Evolutionary conservation across 2,888 invertebrate genomes (phyloP).

Genomic region (Abscondita cerata): DNA sequence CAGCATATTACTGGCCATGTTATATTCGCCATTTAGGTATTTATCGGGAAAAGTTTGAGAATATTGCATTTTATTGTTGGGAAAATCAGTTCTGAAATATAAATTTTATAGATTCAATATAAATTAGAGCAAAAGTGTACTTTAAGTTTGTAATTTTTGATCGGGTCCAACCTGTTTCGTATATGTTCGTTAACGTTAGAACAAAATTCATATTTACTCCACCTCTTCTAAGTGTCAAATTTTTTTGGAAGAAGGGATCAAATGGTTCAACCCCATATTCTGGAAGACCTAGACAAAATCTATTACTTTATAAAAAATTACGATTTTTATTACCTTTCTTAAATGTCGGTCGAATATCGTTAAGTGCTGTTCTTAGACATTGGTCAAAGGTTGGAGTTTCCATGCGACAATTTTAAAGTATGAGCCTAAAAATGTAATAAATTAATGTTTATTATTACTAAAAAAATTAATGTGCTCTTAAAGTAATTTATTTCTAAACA

Average conservation of each 20-base stretch:
- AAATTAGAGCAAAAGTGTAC: conserved; percentile 53
- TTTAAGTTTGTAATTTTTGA: conserved; percentile 80
- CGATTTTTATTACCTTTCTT: conserved; percentile 65
- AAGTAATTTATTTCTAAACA: too few species aligned
- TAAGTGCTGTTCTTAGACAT: conserved; percentile 76
- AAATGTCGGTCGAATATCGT: conserved; percentile 74
- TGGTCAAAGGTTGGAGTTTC: conserved; percentile 70
- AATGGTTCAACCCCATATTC: conserved; percentile 76
- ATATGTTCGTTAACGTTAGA: conserved; percentile 74
- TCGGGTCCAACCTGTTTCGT: conserved; percentile 77
- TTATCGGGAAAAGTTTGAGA: conserved; percentile 87
- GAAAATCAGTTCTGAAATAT: conserved; percentile 69
- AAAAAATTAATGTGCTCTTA: too few species aligned
- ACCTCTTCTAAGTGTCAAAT: conserved; percentile 69
- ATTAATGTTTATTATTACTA: too few species aligned
- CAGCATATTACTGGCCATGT: conserved; percentile 68
- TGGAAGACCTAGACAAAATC: conserved; percentile 68
- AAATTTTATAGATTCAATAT: neutral
- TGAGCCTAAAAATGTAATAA: conserved; percentile 46
- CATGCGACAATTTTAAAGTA: conserved; percentile 67
- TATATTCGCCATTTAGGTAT: conserved; percentile 72
- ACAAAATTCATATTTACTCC: conserved; percentile 72
- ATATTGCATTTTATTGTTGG: conserved; percentile 71
- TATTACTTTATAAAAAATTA: conserved; percentile 1
- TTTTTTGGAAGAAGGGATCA: conserved; percentile 78